Conservation (phyloP, 2,113 vertebrate genomes). For the Heloderma charlesbogerti region DNA sequence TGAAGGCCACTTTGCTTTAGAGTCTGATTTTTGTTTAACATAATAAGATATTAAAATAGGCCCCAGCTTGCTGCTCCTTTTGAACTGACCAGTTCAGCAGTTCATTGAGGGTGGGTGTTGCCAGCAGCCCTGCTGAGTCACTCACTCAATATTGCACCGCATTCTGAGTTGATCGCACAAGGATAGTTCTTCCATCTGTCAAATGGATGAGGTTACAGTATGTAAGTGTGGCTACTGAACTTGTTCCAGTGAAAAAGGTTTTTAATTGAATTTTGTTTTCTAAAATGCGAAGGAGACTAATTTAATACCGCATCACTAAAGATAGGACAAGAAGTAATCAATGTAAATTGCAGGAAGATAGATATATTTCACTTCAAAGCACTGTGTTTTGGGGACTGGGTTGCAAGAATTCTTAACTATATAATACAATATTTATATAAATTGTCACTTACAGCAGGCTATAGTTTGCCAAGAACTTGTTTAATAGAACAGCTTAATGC, state of each 20-base stretch:
- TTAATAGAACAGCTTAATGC: not conserved
- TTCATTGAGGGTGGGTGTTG: not conserved
- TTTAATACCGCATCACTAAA: not conserved
- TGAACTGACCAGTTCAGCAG: not conserved
- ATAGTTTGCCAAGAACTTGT: not conserved
- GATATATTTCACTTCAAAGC: not conserved
- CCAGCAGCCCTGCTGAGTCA: constrained; percentile 17
- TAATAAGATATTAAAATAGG: not conserved
- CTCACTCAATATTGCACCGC: not conserved
- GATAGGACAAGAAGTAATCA: not conserved
- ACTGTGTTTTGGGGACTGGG: not conserved
- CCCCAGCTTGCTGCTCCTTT: not conserved
- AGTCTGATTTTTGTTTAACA: not conserved
- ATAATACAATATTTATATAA: constrained; percentile 12
- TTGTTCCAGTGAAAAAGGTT: not conserved
- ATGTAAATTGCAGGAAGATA: not conserved
- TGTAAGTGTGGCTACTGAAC: constrained; percentile 5
- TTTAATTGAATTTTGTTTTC: constrained; percentile 10
- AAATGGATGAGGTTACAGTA: not conserved
- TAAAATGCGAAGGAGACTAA: not conserved
- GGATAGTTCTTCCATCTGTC: constrained; percentile 19
- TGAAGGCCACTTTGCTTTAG: not conserved
- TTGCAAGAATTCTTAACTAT: not conserved
- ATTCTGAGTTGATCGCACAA: not conserved
- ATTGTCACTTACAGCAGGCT: not conserved